A percentile compares a stretch with the other conserved stretches of the same genome.
Conservation (phyloP, 2,797 vertebrate species). For the Bryconaethiops microstoma region DNA sequence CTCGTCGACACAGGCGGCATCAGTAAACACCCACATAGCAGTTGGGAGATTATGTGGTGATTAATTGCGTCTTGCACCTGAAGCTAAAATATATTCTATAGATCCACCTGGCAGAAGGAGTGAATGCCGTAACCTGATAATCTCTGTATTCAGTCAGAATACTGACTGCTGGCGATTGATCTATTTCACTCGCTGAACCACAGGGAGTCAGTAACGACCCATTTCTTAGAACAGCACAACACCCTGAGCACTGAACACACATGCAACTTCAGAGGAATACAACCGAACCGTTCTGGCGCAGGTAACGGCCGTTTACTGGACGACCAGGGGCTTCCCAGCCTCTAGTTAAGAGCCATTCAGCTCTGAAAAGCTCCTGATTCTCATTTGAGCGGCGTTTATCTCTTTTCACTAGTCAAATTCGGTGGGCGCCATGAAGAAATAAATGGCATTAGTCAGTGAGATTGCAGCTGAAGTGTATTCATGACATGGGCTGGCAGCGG, state of each 20-base stretch:
- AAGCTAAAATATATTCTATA: conserved; percentile 72
- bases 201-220: conserved; percentile 62
- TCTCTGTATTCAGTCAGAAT: conserved; percentile 74
- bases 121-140: conserved; percentile 76
- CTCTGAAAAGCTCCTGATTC: conserved; percentile 76
- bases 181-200: conserved; percentile 72
- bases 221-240: conserved; percentile 44
- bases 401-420: conserved; percentile 58
- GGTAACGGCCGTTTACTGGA: conserved; percentile 15
- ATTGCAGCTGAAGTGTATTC: conserved; percentile 20
- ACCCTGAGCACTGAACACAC: conserved; percentile 32
- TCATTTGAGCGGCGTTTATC: conserved; percentile 71
- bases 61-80: conserved; percentile 75
- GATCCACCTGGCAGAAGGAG: conserved; percentile 65
- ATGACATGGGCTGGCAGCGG: conserved; percentile 41
- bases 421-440: conserved; percentile 68
- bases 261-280: conserved; percentile 39
- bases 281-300: conserved; percentile 27
- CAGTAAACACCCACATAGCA: conserved; percentile 35
- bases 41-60: conserved; percentile 68
- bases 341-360: conserved; percentile 71
- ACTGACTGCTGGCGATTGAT: conserved; percentile 74
- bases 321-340: conserved; percentile 62
- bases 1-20: conserved; percentile 22
- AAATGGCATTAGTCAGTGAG: conserved; percentile 51